Base-by-base conservation (phyloP, 1,140 invertebrate species). In the Caenorhabditis latens region DNA sequence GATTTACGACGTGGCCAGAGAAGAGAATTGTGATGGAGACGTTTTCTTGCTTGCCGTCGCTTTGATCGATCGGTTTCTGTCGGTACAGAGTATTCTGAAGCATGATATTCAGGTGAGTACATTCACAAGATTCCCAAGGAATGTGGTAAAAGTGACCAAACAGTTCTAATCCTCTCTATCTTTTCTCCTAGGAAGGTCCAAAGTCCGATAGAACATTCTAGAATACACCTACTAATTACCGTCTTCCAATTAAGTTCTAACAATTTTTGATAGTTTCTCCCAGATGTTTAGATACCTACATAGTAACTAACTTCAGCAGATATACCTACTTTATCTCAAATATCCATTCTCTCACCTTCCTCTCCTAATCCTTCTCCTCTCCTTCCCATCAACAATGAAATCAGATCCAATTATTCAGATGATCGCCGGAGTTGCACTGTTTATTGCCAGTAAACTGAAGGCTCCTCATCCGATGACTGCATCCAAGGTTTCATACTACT, bases 371-470 rank as follows among this genome's bases (percentile, higher is more conserved):
- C 71, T 32, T 32, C 46, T n/a, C 46, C 46, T 32, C 32, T 32
- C 32, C 32, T 32, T 8, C 46, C 46, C 9, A 50, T 53, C 42
- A 71, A 43, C 16, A 46, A 79, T 79, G 71, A 79, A 79, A 79
- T 79, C 71, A 79, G 71, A 79, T 7, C 24, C 61, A 19, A 19
- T 40, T 32, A 24, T 79, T 79, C 71, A 79, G 71, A 79, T 79
- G 63, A n/a, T 85, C 84, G 84, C 63, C 50, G 84, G 84, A 50
- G 84, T 85, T 19, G 19, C 43, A 8, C 84, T 85, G 63, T 85
- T 85, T 67, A 58, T 85, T 19, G 84, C 84, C 48, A 85, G 84
- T 58, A 85, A 85, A 75, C 67, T 85, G 65, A 85, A 85, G 84
- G 84, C 84, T n/a, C 84, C 84, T 40, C 21, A 42, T 50, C 84